Percentiles rank a stretch among this genome's conserved stretches.
Conservation (phyloP, 2,797 vertebrate species). For the Gallinago solitaria region DNA sequence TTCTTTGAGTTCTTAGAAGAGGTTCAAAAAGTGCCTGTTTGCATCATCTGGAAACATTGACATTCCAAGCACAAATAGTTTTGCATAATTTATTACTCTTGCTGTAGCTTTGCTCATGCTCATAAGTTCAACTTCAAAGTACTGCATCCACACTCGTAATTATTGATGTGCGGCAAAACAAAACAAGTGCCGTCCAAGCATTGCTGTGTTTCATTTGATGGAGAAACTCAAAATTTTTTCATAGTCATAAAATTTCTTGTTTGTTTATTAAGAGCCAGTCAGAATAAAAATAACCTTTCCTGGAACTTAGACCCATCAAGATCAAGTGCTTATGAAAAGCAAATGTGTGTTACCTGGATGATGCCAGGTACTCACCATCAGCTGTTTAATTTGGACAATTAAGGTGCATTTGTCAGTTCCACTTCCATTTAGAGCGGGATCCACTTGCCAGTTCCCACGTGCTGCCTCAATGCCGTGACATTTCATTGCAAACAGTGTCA, state of each 20-base stretch:
- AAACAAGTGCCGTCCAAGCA: not conserved
- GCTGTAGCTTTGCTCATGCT: slow-evolving; percentile 62
- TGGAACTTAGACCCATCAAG: not conserved
- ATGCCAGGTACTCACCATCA: not conserved
- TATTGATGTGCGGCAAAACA: slow-evolving; percentile 54
- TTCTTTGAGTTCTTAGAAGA: slow-evolving; percentile 44
- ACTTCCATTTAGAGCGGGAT: not conserved
- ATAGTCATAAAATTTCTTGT: not conserved
- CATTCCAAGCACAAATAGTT: slow-evolving; percentile 68
- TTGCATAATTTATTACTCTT: slow-evolving; percentile 71
- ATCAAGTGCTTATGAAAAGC: not conserved
- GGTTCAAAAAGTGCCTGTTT: slow-evolving; percentile 60
- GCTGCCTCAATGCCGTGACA: not conserved
- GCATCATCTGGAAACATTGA: slow-evolving; percentile 60
- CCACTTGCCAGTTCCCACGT: not conserved
- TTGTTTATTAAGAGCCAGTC: not conserved
- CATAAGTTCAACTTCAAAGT: slow-evolving; percentile 62
- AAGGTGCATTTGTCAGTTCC: not conserved
- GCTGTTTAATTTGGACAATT: not conserved
- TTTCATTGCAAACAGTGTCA: not conserved
- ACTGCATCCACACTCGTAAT: slow-evolving; percentile 40
- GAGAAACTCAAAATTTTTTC: not conserved
- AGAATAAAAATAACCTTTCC: not conserved
- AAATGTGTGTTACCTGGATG: not conserved
- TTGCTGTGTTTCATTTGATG: slow-evolving; percentile 25